Evolutionary conservation across 2,113 vertebrate genomes (phyloP), one percentile per base, ranked within the genome.

Genomic region (Hemiscyllium ocellatum): DNA sequence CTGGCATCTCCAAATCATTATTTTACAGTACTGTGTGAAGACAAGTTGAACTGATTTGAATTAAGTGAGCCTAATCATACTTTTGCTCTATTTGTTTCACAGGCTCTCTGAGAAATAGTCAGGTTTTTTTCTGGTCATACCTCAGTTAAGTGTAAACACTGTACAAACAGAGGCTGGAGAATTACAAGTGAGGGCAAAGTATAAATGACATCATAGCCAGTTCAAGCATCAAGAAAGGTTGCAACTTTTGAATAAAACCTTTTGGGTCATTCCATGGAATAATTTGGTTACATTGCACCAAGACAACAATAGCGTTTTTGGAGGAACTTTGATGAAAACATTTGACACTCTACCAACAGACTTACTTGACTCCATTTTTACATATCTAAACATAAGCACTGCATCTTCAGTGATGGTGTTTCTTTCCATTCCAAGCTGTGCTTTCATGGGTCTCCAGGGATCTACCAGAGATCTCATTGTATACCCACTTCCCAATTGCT

Each of bases 11-110:
- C 42, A 47, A 47, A 47, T 47, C 89, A 68, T 93, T 66, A 93
- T 66, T 93, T 93, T 68, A 61, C 8, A 93, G 66, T 68, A 22
- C 89, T 91, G 56, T 61, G 13, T 91, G 89, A 91, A 91, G 56
- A 91, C 89, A 66, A 37, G 61, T 91, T 66, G 89, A 91, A 66
- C 61, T 91, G 89, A 91, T 91, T 91, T 5, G 33, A 65, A 91
- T 91, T 91, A 66, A 66, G 61, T 91, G 89, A 66, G 56, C 66
- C 89, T 22, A 37, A 93, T 93, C n/a, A 68, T 17, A 93, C 89
- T 93, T 17, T 93, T 93, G 19, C 13, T 93, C 61, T 66, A 65
- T 37, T 22, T 93, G 61, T 66, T 47, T 93, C 89, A 37, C 15
- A 4, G 19, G 61, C 61, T 93, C 6, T 66, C 61, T 37, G 56